Conservation (phyloP, 2,797 vertebrate genomes). For the Anomalospiza imberbis region DNA sequence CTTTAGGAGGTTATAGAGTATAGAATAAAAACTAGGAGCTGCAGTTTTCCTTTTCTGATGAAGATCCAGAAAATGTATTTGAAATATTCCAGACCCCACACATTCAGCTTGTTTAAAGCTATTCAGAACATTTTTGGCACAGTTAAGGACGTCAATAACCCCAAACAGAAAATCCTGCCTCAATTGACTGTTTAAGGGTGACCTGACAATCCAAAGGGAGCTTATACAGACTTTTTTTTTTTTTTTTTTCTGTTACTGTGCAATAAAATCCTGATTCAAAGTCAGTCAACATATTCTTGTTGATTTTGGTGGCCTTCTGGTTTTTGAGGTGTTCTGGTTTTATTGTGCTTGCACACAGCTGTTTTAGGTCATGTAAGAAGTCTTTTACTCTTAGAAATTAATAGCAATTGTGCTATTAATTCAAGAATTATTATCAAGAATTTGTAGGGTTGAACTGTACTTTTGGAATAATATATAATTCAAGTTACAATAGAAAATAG, state of each 20-base stretch:
- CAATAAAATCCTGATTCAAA: neutral
- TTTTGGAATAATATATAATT: neutral
- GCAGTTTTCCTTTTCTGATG: neutral
- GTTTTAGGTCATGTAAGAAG: neutral
- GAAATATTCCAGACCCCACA: neutral
- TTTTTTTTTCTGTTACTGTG: neutral
- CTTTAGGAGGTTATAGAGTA: neutral
- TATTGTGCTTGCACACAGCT: neutral
- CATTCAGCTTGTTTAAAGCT: neutral
- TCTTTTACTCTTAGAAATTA: neutral
- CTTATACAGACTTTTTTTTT: neutral
- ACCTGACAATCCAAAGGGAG: neutral
- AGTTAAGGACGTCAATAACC: neutral
- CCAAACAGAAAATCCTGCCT: neutral
- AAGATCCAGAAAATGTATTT: neutral
- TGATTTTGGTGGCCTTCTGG: neutral
- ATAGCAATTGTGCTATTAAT: neutral
- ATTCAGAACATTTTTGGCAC: neutral
- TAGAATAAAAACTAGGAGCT: neutral
- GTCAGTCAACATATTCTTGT: neutral
- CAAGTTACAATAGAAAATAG: neutral
- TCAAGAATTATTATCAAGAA: too few species aligned
- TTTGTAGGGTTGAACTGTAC: neutral
- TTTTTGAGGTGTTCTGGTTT: neutral
- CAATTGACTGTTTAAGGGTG: neutral